Conservation (phyloP, 1,140 invertebrate species). For the Heliconius congener region DNA sequence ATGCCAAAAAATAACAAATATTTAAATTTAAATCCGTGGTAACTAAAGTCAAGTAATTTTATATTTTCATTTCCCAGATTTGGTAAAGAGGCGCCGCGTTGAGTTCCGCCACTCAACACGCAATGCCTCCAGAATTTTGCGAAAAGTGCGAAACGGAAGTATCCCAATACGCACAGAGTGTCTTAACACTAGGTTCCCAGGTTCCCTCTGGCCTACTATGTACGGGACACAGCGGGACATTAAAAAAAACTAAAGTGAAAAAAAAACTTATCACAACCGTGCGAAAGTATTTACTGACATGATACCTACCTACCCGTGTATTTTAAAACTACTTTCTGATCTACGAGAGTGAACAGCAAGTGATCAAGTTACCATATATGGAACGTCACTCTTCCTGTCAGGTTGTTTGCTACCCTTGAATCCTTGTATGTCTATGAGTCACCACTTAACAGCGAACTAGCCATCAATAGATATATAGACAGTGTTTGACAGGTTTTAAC, state of each 20-base stretch:
- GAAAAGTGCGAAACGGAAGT: too few relatives aligned
- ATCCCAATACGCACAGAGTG: too few relatives aligned
- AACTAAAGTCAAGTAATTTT: too few relatives aligned
- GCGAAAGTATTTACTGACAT: neutral
- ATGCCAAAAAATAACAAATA: too few relatives aligned
- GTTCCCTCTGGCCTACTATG: neutral
- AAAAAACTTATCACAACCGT: neutral
- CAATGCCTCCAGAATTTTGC: too few relatives aligned
- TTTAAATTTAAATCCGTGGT: too few relatives aligned
- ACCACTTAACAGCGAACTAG: conserved; percentile 14
- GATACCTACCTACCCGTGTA: neutral
- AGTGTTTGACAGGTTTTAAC: neutral
- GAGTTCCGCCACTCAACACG: too few relatives aligned
- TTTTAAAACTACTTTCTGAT: conserved; percentile 11
- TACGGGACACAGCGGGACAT: too few relatives aligned
- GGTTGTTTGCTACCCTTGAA: conserved; percentile 23
- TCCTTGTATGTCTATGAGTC: conserved; percentile 9
- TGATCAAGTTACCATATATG: conserved; percentile 27
- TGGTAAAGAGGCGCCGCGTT: too few relatives aligned
- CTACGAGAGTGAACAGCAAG: conserved; percentile 11
- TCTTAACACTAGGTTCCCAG: too few relatives aligned
- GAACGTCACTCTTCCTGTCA: conserved; percentile 28
- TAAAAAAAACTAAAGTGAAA: neutral
- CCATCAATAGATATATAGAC: conserved; percentile 7
- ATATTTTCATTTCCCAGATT: too few relatives aligned